Evolutionary conservation across 2,113 vertebrate species (phyloP).

Genomic region (Ranitomeya variabilis): DNA sequence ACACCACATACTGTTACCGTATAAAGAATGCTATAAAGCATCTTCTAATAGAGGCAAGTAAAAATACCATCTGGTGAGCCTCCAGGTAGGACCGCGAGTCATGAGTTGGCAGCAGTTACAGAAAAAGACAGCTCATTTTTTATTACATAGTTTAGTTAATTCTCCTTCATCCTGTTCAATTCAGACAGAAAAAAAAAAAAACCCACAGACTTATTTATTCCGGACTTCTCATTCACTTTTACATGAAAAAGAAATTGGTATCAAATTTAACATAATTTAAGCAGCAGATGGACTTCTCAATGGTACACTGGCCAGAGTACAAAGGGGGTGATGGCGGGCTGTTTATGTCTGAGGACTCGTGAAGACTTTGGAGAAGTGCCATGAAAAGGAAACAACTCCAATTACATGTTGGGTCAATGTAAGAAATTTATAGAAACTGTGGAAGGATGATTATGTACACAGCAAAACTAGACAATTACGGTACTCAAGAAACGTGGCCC

Average conservation of each 20-base stretch:
- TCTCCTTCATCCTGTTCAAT: slow-evolving; percentile 10
- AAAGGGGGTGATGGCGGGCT: neutral
- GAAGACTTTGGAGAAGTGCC: neutral
- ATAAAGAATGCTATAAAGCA: neutral
- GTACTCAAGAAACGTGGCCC: neutral
- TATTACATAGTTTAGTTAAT: slow-evolving; percentile 30
- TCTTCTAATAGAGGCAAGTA: neutral
- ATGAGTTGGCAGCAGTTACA: slow-evolving; percentile 14
- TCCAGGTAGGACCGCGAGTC: slow-evolving; percentile 24
- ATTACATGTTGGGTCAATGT: neutral
- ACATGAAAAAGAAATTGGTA: slow-evolving; percentile 18
- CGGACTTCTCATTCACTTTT: neutral
- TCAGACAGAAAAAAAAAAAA: slow-evolving; percentile 13
- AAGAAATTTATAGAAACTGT: neutral
- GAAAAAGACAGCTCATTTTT: neutral
- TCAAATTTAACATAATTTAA: slow-evolving; percentile 20
- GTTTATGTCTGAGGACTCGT: neutral
- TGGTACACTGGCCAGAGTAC: slow-evolving; percentile 1
- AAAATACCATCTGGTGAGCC: neutral
- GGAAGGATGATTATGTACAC: neutral
- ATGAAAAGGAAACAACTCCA: neutral
- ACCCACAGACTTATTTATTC: neutral
- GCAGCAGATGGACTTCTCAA: neutral
- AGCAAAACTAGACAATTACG: neutral
- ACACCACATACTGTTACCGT: neutral